Conservation (phyloP, 92 coral and sea anemone species). For the Epizoanthus fatuus region DNA sequence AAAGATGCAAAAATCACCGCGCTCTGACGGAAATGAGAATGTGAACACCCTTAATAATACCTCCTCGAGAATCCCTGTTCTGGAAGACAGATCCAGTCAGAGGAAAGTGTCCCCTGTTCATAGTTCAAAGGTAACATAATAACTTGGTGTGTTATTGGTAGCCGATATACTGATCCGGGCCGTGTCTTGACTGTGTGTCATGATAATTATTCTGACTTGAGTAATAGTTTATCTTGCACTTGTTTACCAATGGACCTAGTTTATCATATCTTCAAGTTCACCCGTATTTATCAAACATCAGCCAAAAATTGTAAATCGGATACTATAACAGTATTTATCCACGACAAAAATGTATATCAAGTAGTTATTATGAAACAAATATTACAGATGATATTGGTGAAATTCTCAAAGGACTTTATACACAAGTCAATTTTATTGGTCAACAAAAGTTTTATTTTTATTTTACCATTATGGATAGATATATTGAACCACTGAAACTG, state of each 20-base stretch:
- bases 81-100: constrained; percentile 19
- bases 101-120: constrained; percentile 15
- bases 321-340: background rate
- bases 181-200: background rate
- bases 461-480: too few relatives aligned
- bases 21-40: constrained; percentile 54
- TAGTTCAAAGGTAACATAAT: constrained; percentile 23
- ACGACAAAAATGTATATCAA: background rate
- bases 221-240: background rate
- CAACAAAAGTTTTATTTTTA: background rate
- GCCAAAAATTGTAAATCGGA: background rate
- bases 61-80: constrained; percentile 43
- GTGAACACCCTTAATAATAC: constrained; percentile 55
- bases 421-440: background rate
- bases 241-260: background rate
- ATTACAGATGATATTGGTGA: background rate
- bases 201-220: background rate
- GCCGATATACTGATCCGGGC: background rate
- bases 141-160: background rate
- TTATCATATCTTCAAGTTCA: background rate
- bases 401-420: background rate
- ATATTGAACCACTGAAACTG: too few relatives aligned
- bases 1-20: constrained; percentile 53
- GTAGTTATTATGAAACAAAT: background rate
- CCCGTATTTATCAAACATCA: background rate